Base-by-base conservation (phyloP, 1,140 invertebrate species). In the Euglossa dilemma region DNA sequence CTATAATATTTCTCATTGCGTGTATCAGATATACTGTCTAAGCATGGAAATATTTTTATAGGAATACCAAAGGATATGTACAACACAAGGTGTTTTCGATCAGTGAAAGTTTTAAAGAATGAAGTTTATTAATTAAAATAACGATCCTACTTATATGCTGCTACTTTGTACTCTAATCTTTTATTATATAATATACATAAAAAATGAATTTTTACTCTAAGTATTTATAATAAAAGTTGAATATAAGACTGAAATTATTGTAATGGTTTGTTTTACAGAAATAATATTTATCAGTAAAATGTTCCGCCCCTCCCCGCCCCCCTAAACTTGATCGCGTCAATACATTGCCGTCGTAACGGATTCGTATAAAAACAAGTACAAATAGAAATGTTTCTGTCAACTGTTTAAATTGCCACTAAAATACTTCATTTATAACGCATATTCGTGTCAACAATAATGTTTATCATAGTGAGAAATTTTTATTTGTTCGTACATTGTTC, bases 381-480 rank as follows among this genome's bases (percentile, higher is more conserved):
- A 85, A 71, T 66, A 71, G 52, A 82, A 76, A 50, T 76, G 57
- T 82, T 81, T 75, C 36, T 54, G 25, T 64, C 66, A 76, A 85
- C 56, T 64, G 11, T 16, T 81, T 75, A 75, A 85, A 76, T 85
- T 81, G 54, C 23, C 25, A 28, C 25, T 59, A 28, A 47, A 45
- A 79, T 67, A 52, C 8, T 69, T 81, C 61, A 18, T 52, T 75
- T 45, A 54, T 1, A 28, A 63, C 5, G 12, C 28, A n/a, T 25
- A 54, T 74, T 28, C 16, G n/a, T 50, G 23, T 50, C n/a, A 76
- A 76, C 20, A 82, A 81, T 57, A 52, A 73, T 47, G 20, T 67
- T 64, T 69, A n/a, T 56, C 45, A 8, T 5, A 43, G 16, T 12
- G 12, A 47, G 4, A 47, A 14, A 18, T 4, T 69, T 36, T 66